Evolutionary conservation across 2,797 vertebrate genomes (phyloP).

Genomic region (Scarus forsteni): DNA sequence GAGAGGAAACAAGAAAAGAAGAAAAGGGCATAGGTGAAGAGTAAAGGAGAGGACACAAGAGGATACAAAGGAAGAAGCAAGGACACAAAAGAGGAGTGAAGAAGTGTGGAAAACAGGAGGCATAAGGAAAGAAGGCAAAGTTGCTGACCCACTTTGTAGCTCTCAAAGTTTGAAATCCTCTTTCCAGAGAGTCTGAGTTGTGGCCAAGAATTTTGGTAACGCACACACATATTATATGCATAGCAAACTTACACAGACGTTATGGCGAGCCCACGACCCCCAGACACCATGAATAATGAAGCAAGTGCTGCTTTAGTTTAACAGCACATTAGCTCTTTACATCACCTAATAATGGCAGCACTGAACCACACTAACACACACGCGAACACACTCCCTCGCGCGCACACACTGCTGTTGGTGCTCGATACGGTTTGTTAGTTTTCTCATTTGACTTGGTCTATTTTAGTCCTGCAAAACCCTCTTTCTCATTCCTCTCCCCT

Average conservation of each 20-base stretch:
- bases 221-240: conserved; percentile 13
- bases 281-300: conserved; percentile 67
- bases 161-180: conserved; percentile 76
- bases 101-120: conserved; percentile 11
- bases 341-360: conserved; percentile 60
- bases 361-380: conserved; percentile 45
- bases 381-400: conserved; percentile 21
- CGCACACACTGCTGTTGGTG: conserved; percentile 37
- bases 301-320: conserved; percentile 63
- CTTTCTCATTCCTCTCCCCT: conserved; percentile 54
- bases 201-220: conserved; percentile 30
- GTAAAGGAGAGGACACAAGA: conserved; percentile 38
- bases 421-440: conserved; percentile 68
- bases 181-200: conserved; percentile 60
- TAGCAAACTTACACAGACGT: not conserved
- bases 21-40: conserved; percentile 11
- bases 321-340: conserved; percentile 58
- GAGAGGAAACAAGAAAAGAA: not conserved
- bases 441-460: conserved; percentile 75
- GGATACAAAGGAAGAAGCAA: conserved; percentile 13
- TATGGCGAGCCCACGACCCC: conserved; percentile 35
- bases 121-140: conserved; percentile 43
- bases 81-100: not conserved
- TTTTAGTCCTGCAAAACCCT: conserved; percentile 68
- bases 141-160: conserved; percentile 79